Base-by-base conservation (phyloP, 92 coral and sea anemone genomes). In the Nematostella vectensis region DNA sequence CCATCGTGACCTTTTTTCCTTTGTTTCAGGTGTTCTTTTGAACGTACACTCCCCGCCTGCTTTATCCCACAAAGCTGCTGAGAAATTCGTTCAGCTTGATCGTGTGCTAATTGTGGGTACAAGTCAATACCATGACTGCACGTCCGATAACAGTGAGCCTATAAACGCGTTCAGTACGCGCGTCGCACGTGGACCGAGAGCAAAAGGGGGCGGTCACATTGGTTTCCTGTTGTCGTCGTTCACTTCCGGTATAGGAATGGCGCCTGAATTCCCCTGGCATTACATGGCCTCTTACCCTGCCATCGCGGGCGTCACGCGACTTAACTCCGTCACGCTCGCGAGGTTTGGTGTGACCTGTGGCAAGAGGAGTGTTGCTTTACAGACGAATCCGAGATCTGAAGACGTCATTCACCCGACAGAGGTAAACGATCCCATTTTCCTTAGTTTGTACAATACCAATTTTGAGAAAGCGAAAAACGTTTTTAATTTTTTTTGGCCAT, bases 401-500 rank as follows among this genome's bases (percentile, higher is more conserved):
- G 93, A 88, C 59, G 85, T 72, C 15, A 77, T 83, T 54, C 93
- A 83, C 49, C 96, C 93, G 3, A 83, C 78, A 6, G 77, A 66
- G 72, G 66, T 53, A 13, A 49, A 51, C 22, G 52, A 50, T 33
- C 40, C 15, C 15, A 6, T 33, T 33, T 33, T 33, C 15, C 40
- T 33, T 33, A 15, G 40, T 33, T 33, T 33, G 40, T 33, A 33
- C n/a, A n/a, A n/a, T n/a, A n/a, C n/a, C n/a, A n/a, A n/a, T n/a
- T n/a, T n/a, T n/a, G n/a, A n/a, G n/a, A n/a, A n/a, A n/a, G n/a
- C n/a, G n/a, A n/a, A n/a, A n/a, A n/a, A n/a, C n/a, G n/a, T n/a
- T n/a, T n/a, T n/a, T n/a, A n/a, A n/a, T n/a, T n/a, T n/a, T n/a
- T n/a, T n/a, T n/a, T n/a, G n/a, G n/a, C n/a, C n/a, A n/a, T n/a